phyloP scores from a whole-genome alignment of 2,113 vertebrate species.

The Gavia stellata region DNA sequence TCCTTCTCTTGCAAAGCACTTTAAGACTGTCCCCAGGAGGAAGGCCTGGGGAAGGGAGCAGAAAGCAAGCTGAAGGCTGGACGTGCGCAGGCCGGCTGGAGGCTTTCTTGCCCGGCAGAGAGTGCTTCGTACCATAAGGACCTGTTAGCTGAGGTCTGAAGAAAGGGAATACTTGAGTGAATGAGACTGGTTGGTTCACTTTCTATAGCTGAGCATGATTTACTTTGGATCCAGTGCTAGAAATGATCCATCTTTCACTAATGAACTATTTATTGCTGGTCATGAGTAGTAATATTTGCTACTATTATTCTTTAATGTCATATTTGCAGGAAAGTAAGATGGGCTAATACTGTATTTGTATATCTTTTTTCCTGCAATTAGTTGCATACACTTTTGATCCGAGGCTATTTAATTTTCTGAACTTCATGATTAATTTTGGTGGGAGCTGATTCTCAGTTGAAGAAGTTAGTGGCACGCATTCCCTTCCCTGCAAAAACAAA shows the following conservation, averaged over 20 bases:
- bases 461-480: background rate
- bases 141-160: background rate
- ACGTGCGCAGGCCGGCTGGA: fast-evolving
- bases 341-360: background rate
- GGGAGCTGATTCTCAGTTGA: background rate
- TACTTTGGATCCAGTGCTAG: background rate
- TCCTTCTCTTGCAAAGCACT: background rate
- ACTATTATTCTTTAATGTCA: background rate
- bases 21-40: background rate
- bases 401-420: background rate
- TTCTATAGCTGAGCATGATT: background rate
- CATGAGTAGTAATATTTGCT: background rate
- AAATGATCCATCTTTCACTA: background rate
- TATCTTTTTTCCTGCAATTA: background rate
- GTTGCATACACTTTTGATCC: background rate
- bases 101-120: background rate
- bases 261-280: background rate
- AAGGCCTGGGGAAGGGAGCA: background rate
- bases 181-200: too few species aligned
- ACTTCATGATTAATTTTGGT: background rate
- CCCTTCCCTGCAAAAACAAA: background rate
- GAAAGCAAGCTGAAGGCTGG: fast-evolving
- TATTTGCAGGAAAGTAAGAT: background rate
- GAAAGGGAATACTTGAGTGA: too few species aligned
- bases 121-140: fast-evolving